phyloP scores from a whole-genome alignment of 1,140 invertebrate genomes.

The Heliothis virescens region DNA sequence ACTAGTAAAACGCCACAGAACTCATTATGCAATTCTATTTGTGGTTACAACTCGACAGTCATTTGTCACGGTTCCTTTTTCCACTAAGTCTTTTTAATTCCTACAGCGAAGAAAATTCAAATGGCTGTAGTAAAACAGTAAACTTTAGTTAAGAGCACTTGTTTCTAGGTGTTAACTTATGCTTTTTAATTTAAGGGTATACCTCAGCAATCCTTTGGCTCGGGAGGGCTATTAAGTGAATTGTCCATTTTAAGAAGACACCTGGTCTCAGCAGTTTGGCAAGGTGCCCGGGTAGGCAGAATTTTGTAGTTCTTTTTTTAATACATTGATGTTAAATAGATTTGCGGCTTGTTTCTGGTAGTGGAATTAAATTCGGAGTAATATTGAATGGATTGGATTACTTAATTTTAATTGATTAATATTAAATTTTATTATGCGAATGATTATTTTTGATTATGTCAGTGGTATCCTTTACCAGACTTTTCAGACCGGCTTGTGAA shows the following conservation, averaged over 20 bases:
- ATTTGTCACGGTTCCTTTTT: slow-evolving; percentile 13
- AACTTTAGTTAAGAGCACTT: slow-evolving; percentile 16
- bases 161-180: slow-evolving; percentile 23
- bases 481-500: too few species aligned
- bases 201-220: slow-evolving; percentile 22
- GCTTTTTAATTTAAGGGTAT: slow-evolving; percentile 33
- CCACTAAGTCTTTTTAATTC: neutral
- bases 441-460: too few species aligned
- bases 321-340: slow-evolving; percentile 4
- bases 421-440: neutral
- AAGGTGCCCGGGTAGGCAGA: slow-evolving; percentile 8
- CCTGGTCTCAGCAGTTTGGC: slow-evolving; percentile 24
- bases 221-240: slow-evolving; percentile 22
- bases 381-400: neutral
- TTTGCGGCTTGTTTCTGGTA: slow-evolving; percentile 8
- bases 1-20: neutral
- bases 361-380: slow-evolving; percentile 4
- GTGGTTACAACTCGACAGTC: neutral
- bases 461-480: too few species aligned
- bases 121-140: slow-evolving; percentile 20
- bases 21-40: slow-evolving; percentile 26
- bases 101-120: slow-evolving; percentile 14
- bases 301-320: neutral
- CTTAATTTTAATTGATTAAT: neutral
- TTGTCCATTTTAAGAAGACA: slow-evolving; percentile 40